These are phyloP conservation scores for Andricus curvator DNA, from an alignment of 2,888 invertebrate genomes.

Conservation along the genomic window DNA sequence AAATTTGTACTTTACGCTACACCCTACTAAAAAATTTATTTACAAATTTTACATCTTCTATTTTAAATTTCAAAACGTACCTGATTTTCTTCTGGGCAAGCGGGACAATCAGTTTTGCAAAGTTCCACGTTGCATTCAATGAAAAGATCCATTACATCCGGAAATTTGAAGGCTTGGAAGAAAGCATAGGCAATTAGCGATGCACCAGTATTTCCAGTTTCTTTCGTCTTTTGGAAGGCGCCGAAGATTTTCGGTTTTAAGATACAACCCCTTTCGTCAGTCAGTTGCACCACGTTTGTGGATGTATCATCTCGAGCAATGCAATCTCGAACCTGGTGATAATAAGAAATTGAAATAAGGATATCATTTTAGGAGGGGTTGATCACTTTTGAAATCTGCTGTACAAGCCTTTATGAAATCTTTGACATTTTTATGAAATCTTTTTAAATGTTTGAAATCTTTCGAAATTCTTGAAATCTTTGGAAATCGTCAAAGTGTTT, in stretches of 20 bases:
- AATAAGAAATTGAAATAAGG: slow-evolving; percentile 15
- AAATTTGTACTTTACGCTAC: too few relatives aligned
- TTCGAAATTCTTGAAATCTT: too few relatives aligned
- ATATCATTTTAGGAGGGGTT: not conserved
- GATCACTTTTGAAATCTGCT: too few relatives aligned
- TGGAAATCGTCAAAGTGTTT: too few relatives aligned
- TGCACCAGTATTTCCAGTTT: slow-evolving; percentile 86
- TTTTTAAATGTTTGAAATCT: too few relatives aligned
- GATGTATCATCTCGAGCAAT: slow-evolving; percentile 86
- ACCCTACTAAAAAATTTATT: not conserved
- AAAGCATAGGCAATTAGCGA: slow-evolving; percentile 88
- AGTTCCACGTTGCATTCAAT: slow-evolving; percentile 91
- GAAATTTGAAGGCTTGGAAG: slow-evolving; percentile 91
- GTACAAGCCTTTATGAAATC: too few relatives aligned
- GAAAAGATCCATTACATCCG: slow-evolving; percentile 90
- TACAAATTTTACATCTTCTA: not conserved
- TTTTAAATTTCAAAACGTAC: slow-evolving; percentile 62
- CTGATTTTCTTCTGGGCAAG: slow-evolving; percentile 84
- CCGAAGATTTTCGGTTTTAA: slow-evolving; percentile 89
- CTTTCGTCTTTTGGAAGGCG: slow-evolving; percentile 88
- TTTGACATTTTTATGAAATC: too few relatives aligned
- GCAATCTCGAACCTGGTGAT: slow-evolving; percentile 84
- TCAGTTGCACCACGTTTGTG: slow-evolving; percentile 84
- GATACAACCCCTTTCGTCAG: slow-evolving; percentile 88
- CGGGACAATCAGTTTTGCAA: slow-evolving; percentile 89